A percentile compares a stretch with the other conserved stretches of the same genome.
phyloP scores from a whole-genome alignment of 2,888 invertebrate genomes.

The Tupiocoris notatus region DNA sequence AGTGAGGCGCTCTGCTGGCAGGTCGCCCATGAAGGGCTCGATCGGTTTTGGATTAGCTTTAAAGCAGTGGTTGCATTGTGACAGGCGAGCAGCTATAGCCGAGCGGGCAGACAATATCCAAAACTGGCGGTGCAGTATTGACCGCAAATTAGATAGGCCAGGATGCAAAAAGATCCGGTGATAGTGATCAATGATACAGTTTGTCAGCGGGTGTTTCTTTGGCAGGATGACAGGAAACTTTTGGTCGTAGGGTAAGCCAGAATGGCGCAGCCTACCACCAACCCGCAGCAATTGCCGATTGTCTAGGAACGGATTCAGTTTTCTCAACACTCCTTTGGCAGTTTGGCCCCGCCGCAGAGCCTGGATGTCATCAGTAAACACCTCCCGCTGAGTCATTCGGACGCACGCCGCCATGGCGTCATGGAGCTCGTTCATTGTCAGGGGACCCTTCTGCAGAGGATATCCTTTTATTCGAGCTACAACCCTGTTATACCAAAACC shows the following conservation, averaged over 20 bases:
- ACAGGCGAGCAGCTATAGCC: slow-evolving; percentile 8
- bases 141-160: slow-evolving; percentile 32
- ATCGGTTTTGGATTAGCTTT: background rate
- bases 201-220: slow-evolving; percentile 25
- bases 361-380: background rate
- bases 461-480: background rate
- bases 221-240: slow-evolving; percentile 44
- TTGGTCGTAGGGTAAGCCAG: slow-evolving; percentile 1
- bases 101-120: slow-evolving; percentile 38
- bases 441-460: background rate
- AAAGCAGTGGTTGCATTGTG: slow-evolving; percentile 36
- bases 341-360: background rate
- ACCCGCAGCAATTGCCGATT: slow-evolving; percentile 40
- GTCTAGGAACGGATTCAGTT: slow-evolving; percentile 39
- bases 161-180: slow-evolving; percentile 38
- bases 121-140: slow-evolving; percentile 27
- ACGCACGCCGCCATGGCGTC: background rate
- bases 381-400: background rate
- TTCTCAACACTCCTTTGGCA: background rate
- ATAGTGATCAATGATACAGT: slow-evolving; percentile 30
- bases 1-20: slow-evolving; percentile 33
- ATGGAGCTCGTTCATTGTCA: background rate
- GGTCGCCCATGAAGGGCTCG: slow-evolving; percentile 45
- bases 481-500: background rate
- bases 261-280: slow-evolving; percentile 42